Evolutionary conservation across 2,888 invertebrate genomes (phyloP), one percentile per base, ranked within the genome.

Genomic region (Noctua fimbriata): DNA sequence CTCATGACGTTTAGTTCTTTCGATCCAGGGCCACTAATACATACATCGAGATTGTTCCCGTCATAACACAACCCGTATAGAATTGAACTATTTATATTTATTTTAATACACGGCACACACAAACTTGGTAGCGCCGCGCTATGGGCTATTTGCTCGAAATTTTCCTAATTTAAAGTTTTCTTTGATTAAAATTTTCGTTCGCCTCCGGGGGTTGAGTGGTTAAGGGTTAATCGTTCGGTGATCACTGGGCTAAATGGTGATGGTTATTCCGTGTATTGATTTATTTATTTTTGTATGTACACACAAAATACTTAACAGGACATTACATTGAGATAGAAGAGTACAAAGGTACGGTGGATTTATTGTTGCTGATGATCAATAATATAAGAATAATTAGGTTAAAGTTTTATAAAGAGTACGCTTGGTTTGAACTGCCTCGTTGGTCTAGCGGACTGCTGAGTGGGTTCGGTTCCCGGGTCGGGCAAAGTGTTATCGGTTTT

Each of bases 51-150:
- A 90, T 90, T 87, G 74, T 82, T 63, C 60, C 47, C 78, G 80
- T 73, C 60, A 73, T 58, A 83, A 86, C 86, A 82, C 84, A 77
- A 44, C 82, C 73, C 69, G 81, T 83, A 88, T 89, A 89, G 89
- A 90, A 89, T 84, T 81, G 81, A 91, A 88, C 92, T 91, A 91
- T 92, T 90, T 90, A 88, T 88, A 90, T 91, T 91, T 90, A 88
- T 85, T 87, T 86, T 81, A 87, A 86, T 87, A 83, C 83, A 82
- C 69, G 86, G 82, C 88, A 87, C 82, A 86, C 83, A 83, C 79
- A 85, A 83, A 83, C 78, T 85, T 84, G 78, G 73, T 28, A 63
- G 69, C 82, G 86, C 78, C 84, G 73, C 60, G 88, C 89, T 83
- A 71, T 73, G 73, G 88, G 89, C 76, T 88, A 82, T 89, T 88